Evolutionary conservation across 1,140 invertebrate genomes (phyloP), one percentile per base, ranked within the genome.

Genomic region (Halotydeus destructor): DNA sequence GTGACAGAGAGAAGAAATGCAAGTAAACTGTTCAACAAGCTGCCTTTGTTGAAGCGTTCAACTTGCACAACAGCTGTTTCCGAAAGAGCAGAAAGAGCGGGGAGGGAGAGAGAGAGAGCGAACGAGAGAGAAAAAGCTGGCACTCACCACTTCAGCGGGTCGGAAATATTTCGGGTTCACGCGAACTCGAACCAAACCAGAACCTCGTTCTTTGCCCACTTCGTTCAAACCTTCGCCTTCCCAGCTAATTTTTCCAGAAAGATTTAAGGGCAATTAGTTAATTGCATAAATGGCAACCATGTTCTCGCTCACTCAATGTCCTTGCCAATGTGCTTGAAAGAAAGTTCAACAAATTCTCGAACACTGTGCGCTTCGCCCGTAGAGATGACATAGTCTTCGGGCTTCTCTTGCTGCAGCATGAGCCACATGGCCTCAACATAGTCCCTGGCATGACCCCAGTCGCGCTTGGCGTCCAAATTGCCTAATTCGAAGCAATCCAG

Each of bases 371-470:
- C 72, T 62, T 91, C 77, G 14, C 88, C 88, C 3, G 88, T 97
- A 2, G 93, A 85, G 51, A 99, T 88, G 2, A 99, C 91, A 68
- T 79, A 98, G 64, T 99, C 91, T 36, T 96, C 80, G 0, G 93
- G 80, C 32, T 64, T 61, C 0, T 86, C 71, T 58, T 83, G 77
- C 60, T 99, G 94, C n/a, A 99, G 64, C 83, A 99, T 99, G 55
- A 91, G 59, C 91, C 91, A 99, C 94, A 99, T 99, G 9, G 89
- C 93, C 69, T 97, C 82, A 23, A 98, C 84, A 64, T 97, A 99
- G 65, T 98, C 93, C 60, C 75, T 85, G 0, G 94, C 94, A 67
- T 99, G 94, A 9, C 94, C 94, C 94, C 94, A 99, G 62, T 99
- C 94, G 55, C 94, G 67, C 58, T 79, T 78, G 12, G 91, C 79